Base-by-base conservation (phyloP, 1,140 invertebrate species). In the Drosophila pachea region DNA sequence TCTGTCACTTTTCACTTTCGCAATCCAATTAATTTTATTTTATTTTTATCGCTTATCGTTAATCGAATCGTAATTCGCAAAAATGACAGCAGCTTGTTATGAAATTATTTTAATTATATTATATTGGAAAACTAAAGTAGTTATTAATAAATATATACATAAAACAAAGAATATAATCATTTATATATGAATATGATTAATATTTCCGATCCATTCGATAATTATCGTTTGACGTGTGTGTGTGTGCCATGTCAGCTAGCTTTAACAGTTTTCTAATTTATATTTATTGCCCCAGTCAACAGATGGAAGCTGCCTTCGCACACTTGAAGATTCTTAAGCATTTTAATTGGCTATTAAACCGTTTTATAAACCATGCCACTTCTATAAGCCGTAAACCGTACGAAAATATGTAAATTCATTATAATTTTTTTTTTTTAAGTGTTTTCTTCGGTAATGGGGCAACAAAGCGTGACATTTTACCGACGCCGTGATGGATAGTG, bases 1-100 rank as follows among this genome's bases (percentile, higher is more conserved):
- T 75, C 67, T 62, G 49, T 62, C 61, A 53, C 64, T 43, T 72
- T 72, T 72, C 69, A 72, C 69, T 68, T 72, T 72, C 69, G 45
- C 47, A 68, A 72, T 56, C 65, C 69, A 72, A 72, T 72, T 68
- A 61, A 62, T 62, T 58, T 58, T 58, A n/a, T 52, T 36, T 16
- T 52, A 22, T 22, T 50, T 45, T 42, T 43, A 47, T 42, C 6
- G 11, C 9, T 31, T 52, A 54, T 49, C 60, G 56, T 14, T 7
- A 14, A 43, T 43, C 4, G n/a, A 2, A 32, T 22, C 31, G 33
- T 22, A 5, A 9, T 32, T 4, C 36, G 8, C 65, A 55, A 63
- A 59, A 31, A 8, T 22, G 56, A 16, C 43, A 47, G 38, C 43
- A 11, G 43, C 45, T 16, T 32, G 38, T 49, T 43, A 6, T 43